Base-by-base conservation (phyloP, 92 coral and sea anemone genomes). In the Paramuricea clavata region DNA sequence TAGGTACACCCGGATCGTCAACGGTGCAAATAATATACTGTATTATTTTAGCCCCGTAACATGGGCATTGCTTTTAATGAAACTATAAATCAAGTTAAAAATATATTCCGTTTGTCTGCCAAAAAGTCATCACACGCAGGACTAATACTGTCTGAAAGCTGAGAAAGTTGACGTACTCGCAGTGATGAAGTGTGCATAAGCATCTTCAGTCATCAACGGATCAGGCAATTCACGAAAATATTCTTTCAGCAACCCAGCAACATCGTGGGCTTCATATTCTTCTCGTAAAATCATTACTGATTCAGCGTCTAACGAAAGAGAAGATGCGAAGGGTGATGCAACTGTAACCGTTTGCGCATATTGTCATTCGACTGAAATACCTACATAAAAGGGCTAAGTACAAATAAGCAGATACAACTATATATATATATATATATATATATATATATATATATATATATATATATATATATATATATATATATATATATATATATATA, bases 151-250 rank as follows among this genome's bases (percentile, higher is more conserved):
- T n/a, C 34, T 25, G 32, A 2, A 22, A 10, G 9, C n/a, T 33
- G 5, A 43, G 41, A 43, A 0, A 5, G 60, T 1, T 5, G 33
- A 47, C 84, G 30, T 79, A 79, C 84, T 79, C 60, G 84, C 94
- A n/a, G 87, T 54, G 17, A 95, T 91, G 70, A 96, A 94, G 30
- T 71, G 86, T 64, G 87, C 71, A 85, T 96, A 96, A 88, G 94
- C 78, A 30, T 83, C 87, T 34, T 91, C 93, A 19, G 99, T 95
- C 69, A 94, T 92, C 70, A 96, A 93, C 27, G 99, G 99, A 78
- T 96, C 99, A 12, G 99, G 99, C 12, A 97, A 90, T 35, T 94
- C 92, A 32, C 99, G 99, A 22, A 97, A 89, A 81, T 97, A 97
- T 75, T 90, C 78, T 84, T 97, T 97, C 73, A 97, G 81, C 22